Conservation (phyloP, 2,888 invertebrate genomes). For the Euspilapteryx auroguttella region DNA sequence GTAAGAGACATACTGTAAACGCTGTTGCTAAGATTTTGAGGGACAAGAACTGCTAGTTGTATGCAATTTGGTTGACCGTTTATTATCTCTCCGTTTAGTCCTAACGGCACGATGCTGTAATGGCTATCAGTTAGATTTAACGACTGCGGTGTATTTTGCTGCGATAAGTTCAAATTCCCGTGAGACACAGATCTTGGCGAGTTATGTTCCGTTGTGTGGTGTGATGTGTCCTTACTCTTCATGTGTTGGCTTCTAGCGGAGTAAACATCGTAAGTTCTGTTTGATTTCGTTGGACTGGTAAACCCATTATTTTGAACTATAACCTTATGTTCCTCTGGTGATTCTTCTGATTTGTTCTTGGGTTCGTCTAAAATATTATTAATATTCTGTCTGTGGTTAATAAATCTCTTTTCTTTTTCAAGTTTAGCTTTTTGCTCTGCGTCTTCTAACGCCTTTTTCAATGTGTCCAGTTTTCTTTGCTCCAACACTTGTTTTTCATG, state of each 20-base stretch:
- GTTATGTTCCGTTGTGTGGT: constrained; percentile 40
- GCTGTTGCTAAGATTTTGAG: constrained; percentile 43
- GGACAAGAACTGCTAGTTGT: constrained; percentile 64
- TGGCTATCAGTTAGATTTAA: constrained; percentile 39
- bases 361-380: constrained; percentile 7
- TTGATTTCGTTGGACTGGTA: constrained; percentile 35
- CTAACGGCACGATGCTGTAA: constrained; percentile 46
- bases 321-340: neutral
- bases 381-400: constrained; percentile 23
- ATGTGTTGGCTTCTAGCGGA: constrained; percentile 38
- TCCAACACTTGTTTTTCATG: constrained; percentile 73
- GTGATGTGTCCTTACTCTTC: constrained; percentile 25
- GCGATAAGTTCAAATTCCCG: constrained; percentile 42
- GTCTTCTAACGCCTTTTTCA: constrained; percentile 76
- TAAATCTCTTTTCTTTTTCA: constrained; percentile 62
- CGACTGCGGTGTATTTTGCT: constrained; percentile 46
- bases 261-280: constrained; percentile 39
- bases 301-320: constrained; percentile 17
- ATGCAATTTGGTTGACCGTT: constrained; percentile 46
- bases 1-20: constrained; percentile 45
- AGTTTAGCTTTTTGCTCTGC: constrained; percentile 74
- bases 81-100: constrained; percentile 36
- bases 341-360: neutral
- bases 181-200: constrained; percentile 40
- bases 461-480: constrained; percentile 71